A percentile compares a stretch with the other conserved stretches of the same genome.
Conservation (phyloP, 2,113 vertebrate species). For the Bagarius yarrelli region DNA sequence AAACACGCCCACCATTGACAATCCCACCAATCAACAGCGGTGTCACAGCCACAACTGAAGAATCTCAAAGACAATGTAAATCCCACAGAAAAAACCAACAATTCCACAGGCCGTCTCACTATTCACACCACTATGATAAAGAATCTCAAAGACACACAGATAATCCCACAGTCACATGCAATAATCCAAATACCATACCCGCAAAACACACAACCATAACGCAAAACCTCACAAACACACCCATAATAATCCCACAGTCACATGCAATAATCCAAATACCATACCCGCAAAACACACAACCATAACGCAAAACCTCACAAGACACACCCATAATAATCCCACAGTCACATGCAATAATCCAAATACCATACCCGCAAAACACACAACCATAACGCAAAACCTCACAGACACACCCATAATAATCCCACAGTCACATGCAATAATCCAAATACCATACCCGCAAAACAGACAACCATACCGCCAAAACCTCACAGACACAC, state of each 20-base stretch:
- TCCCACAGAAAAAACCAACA: not conserved
- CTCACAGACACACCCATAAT: not conserved
- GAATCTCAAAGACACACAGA: too few species aligned
- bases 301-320: not conserved
- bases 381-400: not conserved
- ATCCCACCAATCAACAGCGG: not conserved
- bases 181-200: not conserved
- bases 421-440: not conserved
- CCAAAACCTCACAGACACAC: too few species aligned
- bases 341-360: not conserved
- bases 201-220: too few species aligned
- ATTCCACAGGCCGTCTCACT: too few species aligned
- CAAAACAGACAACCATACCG: too few species aligned
- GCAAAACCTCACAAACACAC: not conserved
- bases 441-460: not conserved
- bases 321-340: not conserved
- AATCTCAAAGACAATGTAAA: not conserved
- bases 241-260: not conserved
- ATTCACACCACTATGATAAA: too few species aligned
- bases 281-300: not conserved
- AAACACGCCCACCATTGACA: not conserved
- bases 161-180: not conserved
- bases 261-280: not conserved
- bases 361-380: too few species aligned
- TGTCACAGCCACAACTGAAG: not conserved